These are phyloP conservation scores for Platerodrilus igneus DNA, from an alignment of 2,888 invertebrate species.

Conservation along the genomic window DNA sequence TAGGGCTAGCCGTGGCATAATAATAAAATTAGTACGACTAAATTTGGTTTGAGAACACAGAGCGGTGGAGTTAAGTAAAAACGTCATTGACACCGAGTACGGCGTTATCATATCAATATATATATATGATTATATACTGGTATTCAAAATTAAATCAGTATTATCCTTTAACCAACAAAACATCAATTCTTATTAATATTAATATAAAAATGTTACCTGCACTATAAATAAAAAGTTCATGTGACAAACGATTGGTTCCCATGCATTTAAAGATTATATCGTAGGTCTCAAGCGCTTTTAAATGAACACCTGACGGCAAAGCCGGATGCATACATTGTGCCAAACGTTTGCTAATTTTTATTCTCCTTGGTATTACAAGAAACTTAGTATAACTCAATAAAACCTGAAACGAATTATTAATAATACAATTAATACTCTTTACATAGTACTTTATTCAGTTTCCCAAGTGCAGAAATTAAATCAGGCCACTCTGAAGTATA, in stretches of 20 bases:
- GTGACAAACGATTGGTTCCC: constrained; percentile 72
- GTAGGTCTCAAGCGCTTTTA: constrained; percentile 88
- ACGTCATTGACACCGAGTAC: too few species aligned
- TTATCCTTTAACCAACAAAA: too few species aligned
- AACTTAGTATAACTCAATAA: constrained; percentile 74
- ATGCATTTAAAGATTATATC: constrained; percentile 86
- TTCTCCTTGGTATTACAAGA: constrained; percentile 78
- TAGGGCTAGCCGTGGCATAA: too few species aligned
- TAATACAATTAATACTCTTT: constrained; percentile 2
- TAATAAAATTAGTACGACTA: too few species aligned
- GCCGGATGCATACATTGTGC: constrained; percentile 94
- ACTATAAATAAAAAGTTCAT: constrained; percentile 80
- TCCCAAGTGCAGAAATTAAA: constrained; percentile 82
- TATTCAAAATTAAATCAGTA: too few species aligned
- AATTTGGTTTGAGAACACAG: too few species aligned
- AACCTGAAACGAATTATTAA: constrained; percentile 55
- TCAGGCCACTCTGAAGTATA: constrained; percentile 95
- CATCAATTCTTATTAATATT: neutral
- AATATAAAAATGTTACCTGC: constrained; percentile 55
- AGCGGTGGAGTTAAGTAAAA: too few species aligned
- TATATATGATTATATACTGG: too few species aligned
- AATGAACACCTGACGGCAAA: constrained; percentile 84
- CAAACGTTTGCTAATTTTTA: constrained; percentile 83
- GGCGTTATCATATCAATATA: too few species aligned
- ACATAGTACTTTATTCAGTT: constrained; percentile 85